phyloP scores from a whole-genome alignment of 1,140 invertebrate genomes.

The Chironomus striatipennis region DNA sequence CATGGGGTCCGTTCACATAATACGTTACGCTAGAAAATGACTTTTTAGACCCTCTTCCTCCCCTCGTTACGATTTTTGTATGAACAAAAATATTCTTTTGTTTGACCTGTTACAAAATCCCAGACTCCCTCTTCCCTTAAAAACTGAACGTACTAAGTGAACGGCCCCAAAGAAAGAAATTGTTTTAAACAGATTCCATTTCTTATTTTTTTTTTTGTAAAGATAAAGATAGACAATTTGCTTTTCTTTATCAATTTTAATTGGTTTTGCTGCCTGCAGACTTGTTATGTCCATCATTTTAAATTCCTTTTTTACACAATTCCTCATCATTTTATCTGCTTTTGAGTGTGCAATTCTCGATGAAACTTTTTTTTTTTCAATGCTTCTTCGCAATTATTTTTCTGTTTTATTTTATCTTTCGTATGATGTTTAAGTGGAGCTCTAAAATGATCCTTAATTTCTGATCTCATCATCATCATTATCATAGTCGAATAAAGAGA shows the following conservation, averaged over 20 bases:
- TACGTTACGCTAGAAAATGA: no score
- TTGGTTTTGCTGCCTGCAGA: constrained; percentile 9
- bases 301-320: not conserved
- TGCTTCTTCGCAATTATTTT: not conserved
- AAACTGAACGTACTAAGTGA: no score
- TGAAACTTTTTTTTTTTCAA: no score
- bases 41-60: no score
- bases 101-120: no score
- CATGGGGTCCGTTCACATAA: no score
- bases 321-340: not conserved
- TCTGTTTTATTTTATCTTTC: not conserved
- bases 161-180: no score
- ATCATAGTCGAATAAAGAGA: not conserved
- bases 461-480: not conserved
- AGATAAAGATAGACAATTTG: not conserved
- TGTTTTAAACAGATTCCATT: no score
- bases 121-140: no score
- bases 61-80: no score
- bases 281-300: not conserved
- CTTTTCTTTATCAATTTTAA: constrained; percentile 1
- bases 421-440: not conserved
- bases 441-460: not conserved
- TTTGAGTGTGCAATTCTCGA: not conserved
- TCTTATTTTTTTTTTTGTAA: not conserved
- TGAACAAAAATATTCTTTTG: no score